phyloP scores from a whole-genome alignment of 2,113 vertebrate species.

The Cettia cetti region DNA sequence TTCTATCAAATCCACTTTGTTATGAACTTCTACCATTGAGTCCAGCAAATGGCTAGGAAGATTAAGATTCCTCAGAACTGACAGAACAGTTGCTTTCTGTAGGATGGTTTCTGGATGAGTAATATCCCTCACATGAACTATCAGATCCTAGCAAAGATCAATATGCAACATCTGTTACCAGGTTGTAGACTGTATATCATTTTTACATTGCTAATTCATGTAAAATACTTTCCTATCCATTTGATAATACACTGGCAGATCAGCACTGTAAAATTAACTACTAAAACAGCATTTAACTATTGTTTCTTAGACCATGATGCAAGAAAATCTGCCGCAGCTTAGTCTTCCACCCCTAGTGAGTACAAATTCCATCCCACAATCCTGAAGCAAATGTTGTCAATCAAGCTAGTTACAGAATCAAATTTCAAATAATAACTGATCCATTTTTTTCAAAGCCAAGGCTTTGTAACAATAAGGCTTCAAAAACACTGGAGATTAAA shows the following conservation, averaged over 20 bases:
- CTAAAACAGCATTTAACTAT: background rate
- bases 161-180: background rate
- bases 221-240: background rate
- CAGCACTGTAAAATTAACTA: background rate
- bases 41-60: slow-evolving; percentile 78
- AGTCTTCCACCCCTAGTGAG: background rate
- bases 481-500: background rate
- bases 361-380: background rate
- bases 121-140: slow-evolving; percentile 90
- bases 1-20: slow-evolving; percentile 88
- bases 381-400: background rate
- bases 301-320: background rate
- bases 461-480: background rate
- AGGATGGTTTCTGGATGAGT: slow-evolving; percentile 87
- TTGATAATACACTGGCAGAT: background rate
- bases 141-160: slow-evolving; percentile 78
- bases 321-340: background rate
- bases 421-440: background rate
- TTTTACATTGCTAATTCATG: background rate
- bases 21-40: slow-evolving; percentile 89
- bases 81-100: slow-evolving; percentile 87
- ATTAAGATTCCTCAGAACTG: slow-evolving; percentile 79
- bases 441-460: background rate
- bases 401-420: background rate
- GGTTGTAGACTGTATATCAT: background rate